These are phyloP conservation scores for Aethes cnicana DNA, from an alignment of 2,888 invertebrate species.

Conservation along the genomic window DNA sequence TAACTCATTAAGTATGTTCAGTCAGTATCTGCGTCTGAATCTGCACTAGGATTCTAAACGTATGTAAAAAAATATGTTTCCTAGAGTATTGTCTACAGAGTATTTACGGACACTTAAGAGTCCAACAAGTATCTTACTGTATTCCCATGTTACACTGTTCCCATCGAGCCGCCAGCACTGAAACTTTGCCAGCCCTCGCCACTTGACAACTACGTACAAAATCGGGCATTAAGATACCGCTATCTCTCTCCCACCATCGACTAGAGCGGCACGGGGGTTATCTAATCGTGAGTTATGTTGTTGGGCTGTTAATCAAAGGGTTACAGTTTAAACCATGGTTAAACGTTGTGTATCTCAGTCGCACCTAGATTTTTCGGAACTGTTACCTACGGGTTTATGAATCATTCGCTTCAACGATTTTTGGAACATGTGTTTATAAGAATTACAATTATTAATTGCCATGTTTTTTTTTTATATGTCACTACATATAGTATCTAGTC, in stretches of 20 bases:
- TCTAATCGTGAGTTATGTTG: conserved; percentile 28
- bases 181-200: conserved; percentile 48
- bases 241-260: conserved; percentile 21
- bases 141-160: background rate
- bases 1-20: too few relatives aligned
- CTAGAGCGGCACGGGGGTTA: conserved; percentile 20
- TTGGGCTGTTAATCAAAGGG: conserved; percentile 29
- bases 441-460: too few relatives aligned
- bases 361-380: conserved; percentile 3
- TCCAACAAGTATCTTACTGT: conserved; percentile 5
- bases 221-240: conserved; percentile 51
- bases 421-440: too few relatives aligned
- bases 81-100: too few relatives aligned
- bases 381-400: too few relatives aligned
- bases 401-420: too few relatives aligned
- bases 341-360: conserved; percentile 8
- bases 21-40: too few relatives aligned
- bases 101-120: too few relatives aligned
- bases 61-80: too few relatives aligned
- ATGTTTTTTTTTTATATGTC: too few relatives aligned
- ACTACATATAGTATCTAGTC: too few relatives aligned
- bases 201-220: conserved; percentile 46
- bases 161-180: conserved; percentile 39
- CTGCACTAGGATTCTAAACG: too few relatives aligned
- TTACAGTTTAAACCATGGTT: conserved; percentile 1